Evolutionary conservation across 2,797 vertebrate genomes (phyloP).

Genomic region (Menidia menidia): DNA sequence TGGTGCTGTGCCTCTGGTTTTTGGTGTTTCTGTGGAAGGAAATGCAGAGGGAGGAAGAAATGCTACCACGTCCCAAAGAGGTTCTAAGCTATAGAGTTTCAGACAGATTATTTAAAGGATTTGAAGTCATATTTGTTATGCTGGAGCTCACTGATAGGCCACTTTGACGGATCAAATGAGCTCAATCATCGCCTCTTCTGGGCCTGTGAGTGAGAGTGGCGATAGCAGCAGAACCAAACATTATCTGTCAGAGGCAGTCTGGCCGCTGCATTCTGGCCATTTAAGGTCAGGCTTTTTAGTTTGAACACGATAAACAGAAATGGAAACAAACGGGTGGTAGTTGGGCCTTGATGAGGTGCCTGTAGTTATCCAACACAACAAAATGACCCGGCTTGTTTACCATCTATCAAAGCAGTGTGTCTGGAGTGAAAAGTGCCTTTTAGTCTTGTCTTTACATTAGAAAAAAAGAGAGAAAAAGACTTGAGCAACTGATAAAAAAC

Average conservation of each 20-base stretch:
- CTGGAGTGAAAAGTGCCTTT: neutral
- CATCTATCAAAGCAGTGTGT: slow-evolving; percentile 5
- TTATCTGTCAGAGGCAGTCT: slow-evolving; percentile 4
- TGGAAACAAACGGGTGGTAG: slow-evolving; percentile 43
- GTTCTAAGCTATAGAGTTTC: neutral
- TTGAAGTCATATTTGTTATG: slow-evolving; percentile 7
- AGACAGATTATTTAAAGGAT: slow-evolving; percentile 3
- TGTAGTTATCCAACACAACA: slow-evolving; percentile 9
- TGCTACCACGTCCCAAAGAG: neutral
- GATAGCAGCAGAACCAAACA: neutral
- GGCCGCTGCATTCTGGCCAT: slow-evolving; percentile 15
- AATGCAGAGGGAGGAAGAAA: neutral
- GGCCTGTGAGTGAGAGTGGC: slow-evolving; percentile 15
- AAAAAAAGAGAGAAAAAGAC: too few relatives aligned
- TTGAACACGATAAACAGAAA: slow-evolving; percentile 27
- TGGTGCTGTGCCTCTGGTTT: slow-evolving; percentile 18
- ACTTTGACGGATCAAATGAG: slow-evolving; percentile 16
- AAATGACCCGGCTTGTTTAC: slow-evolving; percentile 30
- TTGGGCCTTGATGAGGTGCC: slow-evolving; percentile 32
- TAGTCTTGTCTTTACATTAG: too few relatives aligned
- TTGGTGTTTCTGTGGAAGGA: neutral
- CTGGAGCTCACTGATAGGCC: neutral
- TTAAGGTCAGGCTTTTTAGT: slow-evolving; percentile 46
- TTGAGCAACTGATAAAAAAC: too few relatives aligned
- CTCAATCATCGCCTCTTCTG: slow-evolving; percentile 10